Conservation (phyloP, 2,888 invertebrate genomes). For the Eristalis tenax region DNA sequence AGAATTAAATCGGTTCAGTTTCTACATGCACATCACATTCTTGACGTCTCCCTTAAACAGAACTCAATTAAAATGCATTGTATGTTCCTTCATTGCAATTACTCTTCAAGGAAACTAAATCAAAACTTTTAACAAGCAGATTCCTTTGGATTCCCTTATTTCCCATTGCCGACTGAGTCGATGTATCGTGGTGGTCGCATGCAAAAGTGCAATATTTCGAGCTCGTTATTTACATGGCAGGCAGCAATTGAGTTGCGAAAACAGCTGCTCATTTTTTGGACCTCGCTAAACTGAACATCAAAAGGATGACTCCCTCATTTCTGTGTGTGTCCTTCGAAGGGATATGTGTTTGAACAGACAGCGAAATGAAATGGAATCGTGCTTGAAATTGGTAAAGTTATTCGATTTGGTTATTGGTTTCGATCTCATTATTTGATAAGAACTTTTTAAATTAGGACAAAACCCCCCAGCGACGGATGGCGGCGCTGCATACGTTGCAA, state of each 20-base stretch:
- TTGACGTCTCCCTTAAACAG: constrained; percentile 7
- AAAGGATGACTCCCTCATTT: constrained; percentile 35
- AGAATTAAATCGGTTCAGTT: constrained; percentile 26
- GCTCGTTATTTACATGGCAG: constrained; percentile 37
- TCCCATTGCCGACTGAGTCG: neutral
- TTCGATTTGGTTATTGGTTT: constrained; percentile 58
- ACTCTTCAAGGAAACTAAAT: constrained; percentile 27
- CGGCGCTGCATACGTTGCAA: neutral
- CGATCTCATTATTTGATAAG: constrained; percentile 71
- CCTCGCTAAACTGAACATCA: constrained; percentile 45
- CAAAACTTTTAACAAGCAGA: constrained; percentile 55
- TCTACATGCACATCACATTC: constrained; percentile 32
- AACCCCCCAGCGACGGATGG: neutral
- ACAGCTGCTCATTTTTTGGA: constrained; percentile 41
- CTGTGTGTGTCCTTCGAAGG: constrained; percentile 21
- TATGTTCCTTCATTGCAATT: neutral
- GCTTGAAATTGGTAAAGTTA: constrained; percentile 46
- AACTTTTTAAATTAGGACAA: constrained; percentile 53
- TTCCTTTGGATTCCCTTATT: constrained; percentile 7
- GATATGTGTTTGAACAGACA: neutral
- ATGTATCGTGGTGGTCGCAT: constrained; percentile 38
- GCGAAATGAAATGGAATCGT: neutral
- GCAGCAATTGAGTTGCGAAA: constrained; percentile 42
- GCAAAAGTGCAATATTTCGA: constrained; percentile 58
- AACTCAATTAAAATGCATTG: constrained; percentile 51